Evolutionary conservation across 37 sponge, comb jelly and placozoan species (phyloP), one percentile per base, ranked within the genome.

Genomic region (Crambe crambe): DNA sequence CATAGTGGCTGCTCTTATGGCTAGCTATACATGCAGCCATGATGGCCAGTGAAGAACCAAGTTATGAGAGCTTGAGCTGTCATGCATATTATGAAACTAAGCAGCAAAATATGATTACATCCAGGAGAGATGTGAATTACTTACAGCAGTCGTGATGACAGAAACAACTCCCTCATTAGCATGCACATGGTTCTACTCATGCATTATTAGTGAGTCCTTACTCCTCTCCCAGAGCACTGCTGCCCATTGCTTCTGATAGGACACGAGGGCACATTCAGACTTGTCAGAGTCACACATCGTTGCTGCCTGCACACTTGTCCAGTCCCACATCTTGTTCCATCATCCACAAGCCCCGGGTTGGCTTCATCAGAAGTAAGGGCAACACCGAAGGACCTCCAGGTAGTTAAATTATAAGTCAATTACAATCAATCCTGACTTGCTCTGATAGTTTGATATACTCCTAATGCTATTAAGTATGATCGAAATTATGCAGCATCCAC

Each of bases 221-320:
- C 85, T 25, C 85, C 90, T 78, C 83, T 89, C 29, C 85, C 90
- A 38, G 90, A 89, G 62, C 90, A 89, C 25, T 39, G 21, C 56
- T 34, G 65, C 27, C 75, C 80, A 68, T 89, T 89, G n/a, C 64
- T 51, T 8, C 77, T 76, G 6, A 42, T 27, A 10, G 90, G 67
- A 70, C 84, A 80, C 29, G 76, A 10, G 38, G 65, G 31, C 27
- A 30, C 3, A 22, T 47, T 37, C 26, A 40, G 61, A 37, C 17
- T 61, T 6, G 63, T 30, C 63, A 64, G 62, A 47, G 73, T 18
- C 26, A 72, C 32, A 63, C 74, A 73, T 62, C 26, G 0, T n/a
- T 51, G 73, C 26, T 3, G 6, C 61, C 21, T 1, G 42, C 83
- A 62, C 12, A 74, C 69, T 20, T 5, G 35, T 3, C 68, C 75